phyloP scores from a whole-genome alignment of 2,797 vertebrate genomes.

The Vultur gryphus region DNA sequence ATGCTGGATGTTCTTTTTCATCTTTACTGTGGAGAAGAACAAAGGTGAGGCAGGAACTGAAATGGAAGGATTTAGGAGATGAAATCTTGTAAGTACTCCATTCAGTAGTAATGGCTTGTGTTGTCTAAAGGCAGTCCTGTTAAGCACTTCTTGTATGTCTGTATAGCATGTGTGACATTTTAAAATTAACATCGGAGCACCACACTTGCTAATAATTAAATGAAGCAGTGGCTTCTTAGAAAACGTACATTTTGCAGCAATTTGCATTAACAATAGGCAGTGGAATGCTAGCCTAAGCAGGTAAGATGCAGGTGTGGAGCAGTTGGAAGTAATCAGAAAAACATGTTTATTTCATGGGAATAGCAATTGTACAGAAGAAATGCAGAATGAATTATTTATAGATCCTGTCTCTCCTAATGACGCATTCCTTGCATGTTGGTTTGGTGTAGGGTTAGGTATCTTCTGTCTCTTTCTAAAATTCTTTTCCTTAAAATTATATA shows the following conservation, averaged over 20 bases:
- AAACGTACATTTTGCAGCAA: background rate
- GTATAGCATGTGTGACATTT: background rate
- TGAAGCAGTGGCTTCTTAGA: background rate
- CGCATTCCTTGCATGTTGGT: background rate
- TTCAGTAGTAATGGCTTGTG: background rate
- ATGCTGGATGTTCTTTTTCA: background rate
- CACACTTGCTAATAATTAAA: background rate
- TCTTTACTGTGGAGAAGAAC: background rate
- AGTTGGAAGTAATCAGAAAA: background rate
- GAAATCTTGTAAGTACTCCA: background rate
- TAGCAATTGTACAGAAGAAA: background rate
- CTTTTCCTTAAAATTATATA: background rate
- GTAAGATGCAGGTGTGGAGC: background rate
- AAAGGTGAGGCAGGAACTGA: background rate
- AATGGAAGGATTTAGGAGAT: background rate
- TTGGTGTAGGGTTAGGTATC: background rate
- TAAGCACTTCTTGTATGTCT: background rate
- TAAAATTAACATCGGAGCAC: background rate
- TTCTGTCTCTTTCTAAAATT: background rate
- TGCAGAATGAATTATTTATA: background rate
- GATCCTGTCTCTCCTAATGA: background rate
- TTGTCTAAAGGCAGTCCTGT: background rate
- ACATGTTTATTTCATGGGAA: constrained; percentile 12
- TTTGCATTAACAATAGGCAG: background rate
- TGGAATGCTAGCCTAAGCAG: background rate